phyloP scores from a whole-genome alignment of 2,888 invertebrate genomes.

The Agonopterix arenella region DNA sequence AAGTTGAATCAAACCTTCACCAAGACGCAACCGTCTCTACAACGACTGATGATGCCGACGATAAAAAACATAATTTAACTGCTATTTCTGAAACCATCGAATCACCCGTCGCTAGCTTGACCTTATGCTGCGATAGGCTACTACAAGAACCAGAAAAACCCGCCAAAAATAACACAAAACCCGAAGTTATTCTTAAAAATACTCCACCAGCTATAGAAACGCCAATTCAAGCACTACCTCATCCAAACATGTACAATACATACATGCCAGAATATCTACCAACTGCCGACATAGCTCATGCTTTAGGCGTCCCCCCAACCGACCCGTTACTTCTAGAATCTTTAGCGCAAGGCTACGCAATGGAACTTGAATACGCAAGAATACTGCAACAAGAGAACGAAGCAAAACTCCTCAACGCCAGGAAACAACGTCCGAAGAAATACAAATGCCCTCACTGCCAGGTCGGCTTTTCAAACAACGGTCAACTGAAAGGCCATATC shows the following conservation, averaged over 20 bases:
- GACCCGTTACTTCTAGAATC: conserved; percentile 70
- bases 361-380: conserved; percentile 83
- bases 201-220: background rate
- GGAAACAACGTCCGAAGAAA: conserved; percentile 91
- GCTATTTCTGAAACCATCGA: conserved; percentile 17
- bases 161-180: conserved; percentile 22
- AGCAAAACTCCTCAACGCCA: conserved; percentile 79
- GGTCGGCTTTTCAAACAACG: conserved; percentile 95
- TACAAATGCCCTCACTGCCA: conserved; percentile 94
- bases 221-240: conserved; percentile 4
- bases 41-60: conserved; percentile 56
- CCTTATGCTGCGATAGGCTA: conserved; percentile 55
- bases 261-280: conserved; percentile 58
- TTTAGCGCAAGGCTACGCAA: conserved; percentile 73
- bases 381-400: conserved; percentile 84
- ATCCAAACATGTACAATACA: conserved; percentile 26
- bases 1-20: conserved; percentile 40
- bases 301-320: conserved; percentile 61
- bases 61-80: conserved; percentile 16
- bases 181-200: conserved; percentile 9
- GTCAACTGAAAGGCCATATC: conserved; percentile 93
- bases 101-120: conserved; percentile 57
- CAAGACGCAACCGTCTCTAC: conserved; percentile 78
- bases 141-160: conserved; percentile 36
- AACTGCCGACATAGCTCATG: conserved; percentile 59